Base-by-base conservation (phyloP, 2,113 vertebrate species). In the Ciconia stormi region DNA sequence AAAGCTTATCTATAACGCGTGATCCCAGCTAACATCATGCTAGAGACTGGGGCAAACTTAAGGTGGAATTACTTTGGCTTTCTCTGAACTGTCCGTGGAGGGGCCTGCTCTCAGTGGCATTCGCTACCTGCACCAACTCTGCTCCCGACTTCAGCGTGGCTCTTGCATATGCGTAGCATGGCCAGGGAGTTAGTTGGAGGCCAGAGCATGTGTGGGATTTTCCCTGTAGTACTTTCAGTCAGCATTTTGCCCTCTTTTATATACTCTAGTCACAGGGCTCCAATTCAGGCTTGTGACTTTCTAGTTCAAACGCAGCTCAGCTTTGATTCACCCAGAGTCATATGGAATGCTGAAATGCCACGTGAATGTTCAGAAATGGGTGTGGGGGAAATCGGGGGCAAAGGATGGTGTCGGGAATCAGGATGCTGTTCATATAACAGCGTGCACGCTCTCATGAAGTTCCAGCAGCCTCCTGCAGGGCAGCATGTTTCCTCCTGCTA, bases 201-300 rank as follows among this genome's bases (percentile, higher is more conserved):
- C 8, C 15, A 63, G 42, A 79, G 26, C 20, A 0, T 2, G 17
- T 5, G 46, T 0, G 1, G 70, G 70, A 38, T 72, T 77, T 69
- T 52, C 52, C 27, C 85, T 10, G 6, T 19, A 7, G 56, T 15
- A 11, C 19, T 61, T 79, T 1, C 71, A 77, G 84, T 97, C 95
- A 97, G 96, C 95, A n/a, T 88, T 97, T 93, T 79, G 81, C n/a
- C 44, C 49, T 93, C 83, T 94, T 80, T 94, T 67, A 40, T 74
- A 40, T 40, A 23, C 15, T 30, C 17, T 13, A 7, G 87, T 95
- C 94, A 91, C 70, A 90, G 67, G 91, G 85, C 61, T 94, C 44
- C 81, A 29, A 3, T 25, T 27, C 3, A 30, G 79, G 66, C 90
- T 94, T 58, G 78, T 96, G 95, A 93, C 46, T 85, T 73, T 82